Conservation (phyloP, 2,797 vertebrate genomes). For the Micromesistius poutassou region DNA sequence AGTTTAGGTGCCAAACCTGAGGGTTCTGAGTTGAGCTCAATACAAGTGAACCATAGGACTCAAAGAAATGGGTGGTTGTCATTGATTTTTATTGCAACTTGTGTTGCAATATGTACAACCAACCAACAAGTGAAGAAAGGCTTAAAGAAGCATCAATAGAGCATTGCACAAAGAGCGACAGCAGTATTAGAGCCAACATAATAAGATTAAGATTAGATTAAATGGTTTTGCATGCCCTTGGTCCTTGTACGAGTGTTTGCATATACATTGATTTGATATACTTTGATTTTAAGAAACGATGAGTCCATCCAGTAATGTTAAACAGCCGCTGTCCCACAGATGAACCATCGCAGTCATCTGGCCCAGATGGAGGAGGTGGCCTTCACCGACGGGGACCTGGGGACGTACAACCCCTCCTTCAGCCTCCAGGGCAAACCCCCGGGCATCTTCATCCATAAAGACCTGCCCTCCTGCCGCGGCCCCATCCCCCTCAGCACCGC, state of each 20-base stretch:
- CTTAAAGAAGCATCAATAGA: background rate
- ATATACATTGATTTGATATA: too few relatives aligned
- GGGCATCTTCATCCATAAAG: conserved; percentile 39
- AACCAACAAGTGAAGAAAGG: too few relatives aligned
- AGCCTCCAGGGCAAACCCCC: conserved; percentile 48
- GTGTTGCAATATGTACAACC: too few relatives aligned
- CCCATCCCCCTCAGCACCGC: conserved; percentile 9
- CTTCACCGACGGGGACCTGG: conserved; percentile 62
- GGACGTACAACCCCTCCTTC: conserved; percentile 61
- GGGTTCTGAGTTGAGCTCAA: background rate
- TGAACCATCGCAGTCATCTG: conserved; percentile 54
- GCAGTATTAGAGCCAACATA: background rate
- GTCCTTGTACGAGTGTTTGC: background rate
- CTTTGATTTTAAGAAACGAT: too few relatives aligned
- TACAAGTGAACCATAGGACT: too few relatives aligned
- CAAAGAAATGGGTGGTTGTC: too few relatives aligned
- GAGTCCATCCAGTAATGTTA: too few relatives aligned
- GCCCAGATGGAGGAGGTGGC: conserved; percentile 55
- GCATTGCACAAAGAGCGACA: background rate
- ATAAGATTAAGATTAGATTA: background rate
- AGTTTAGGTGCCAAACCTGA: background rate
- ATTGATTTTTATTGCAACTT: too few relatives aligned
- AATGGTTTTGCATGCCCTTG: background rate
- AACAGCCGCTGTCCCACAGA: conserved; percentile 47
- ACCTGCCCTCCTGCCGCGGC: conserved; percentile 28